A percentile compares a stretch with the other conserved stretches of the same genome.
phyloP scores from a whole-genome alignment of 2,113 vertebrate genomes.

The Panthera leo region DNA sequence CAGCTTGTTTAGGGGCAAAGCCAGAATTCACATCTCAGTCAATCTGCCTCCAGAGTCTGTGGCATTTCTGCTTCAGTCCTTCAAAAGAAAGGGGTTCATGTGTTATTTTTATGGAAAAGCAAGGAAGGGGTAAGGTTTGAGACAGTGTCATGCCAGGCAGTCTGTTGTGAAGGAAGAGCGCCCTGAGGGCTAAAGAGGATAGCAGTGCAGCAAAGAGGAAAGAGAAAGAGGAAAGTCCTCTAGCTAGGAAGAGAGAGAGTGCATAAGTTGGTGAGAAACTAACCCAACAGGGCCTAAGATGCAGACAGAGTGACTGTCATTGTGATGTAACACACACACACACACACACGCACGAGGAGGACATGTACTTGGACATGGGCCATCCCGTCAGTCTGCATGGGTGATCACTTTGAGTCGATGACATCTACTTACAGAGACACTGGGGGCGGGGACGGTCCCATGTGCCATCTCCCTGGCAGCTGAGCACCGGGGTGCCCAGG shows the following conservation, averaged over 20 bases:
- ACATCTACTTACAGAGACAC: slow-evolving; percentile 93
- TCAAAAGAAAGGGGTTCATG: neutral
- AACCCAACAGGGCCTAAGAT: neutral
- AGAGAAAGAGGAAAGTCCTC: neutral
- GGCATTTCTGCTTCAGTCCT: neutral
- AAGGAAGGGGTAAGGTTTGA: neutral
- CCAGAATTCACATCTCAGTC: neutral
- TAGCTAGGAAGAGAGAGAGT: neutral
- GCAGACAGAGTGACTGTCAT: neutral
- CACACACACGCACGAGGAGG: neutral
- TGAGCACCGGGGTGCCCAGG: slow-evolving; percentile 93
- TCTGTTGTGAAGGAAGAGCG: neutral
- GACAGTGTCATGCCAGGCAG: fast-evolving
- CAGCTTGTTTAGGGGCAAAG: neutral
- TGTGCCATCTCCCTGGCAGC: slow-evolving; percentile 96
- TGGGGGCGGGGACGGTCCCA: slow-evolving; percentile 96
- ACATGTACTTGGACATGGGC: neutral
- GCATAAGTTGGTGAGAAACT: fast-evolving
- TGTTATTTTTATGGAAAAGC: neutral
- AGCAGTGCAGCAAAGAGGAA: neutral
- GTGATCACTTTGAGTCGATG: neutral
- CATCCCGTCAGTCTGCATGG: neutral
- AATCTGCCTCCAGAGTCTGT: neutral
- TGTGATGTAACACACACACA: neutral
- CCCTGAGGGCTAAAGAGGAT: neutral